Percentiles rank a stretch among this genome's conserved stretches.
phyloP scores from a whole-genome alignment of 2,797 vertebrate species.

The Arvicola amphibius region DNA sequence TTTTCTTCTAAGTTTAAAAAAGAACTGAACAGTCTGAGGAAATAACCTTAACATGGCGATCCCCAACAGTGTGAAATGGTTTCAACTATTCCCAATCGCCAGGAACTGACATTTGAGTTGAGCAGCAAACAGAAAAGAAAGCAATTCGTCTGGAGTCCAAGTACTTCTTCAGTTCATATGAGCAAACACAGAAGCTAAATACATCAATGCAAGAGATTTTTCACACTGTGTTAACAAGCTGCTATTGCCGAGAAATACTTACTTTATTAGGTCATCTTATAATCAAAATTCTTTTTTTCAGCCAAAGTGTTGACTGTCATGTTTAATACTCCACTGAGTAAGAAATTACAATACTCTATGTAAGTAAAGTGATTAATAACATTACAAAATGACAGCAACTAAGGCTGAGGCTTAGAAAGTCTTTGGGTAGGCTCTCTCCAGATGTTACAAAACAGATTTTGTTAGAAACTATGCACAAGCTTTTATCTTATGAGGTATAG shows the following conservation, averaged over 20 bases:
- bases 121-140: not conserved
- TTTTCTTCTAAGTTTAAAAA: not conserved
- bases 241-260: not conserved
- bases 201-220: no score
- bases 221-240: not conserved
- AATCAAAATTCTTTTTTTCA: not conserved
- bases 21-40: not conserved
- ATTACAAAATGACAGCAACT: not conserved
- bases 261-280: not conserved
- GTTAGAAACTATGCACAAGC: not conserved
- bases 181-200: not conserved
- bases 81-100: not conserved
- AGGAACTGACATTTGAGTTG: not conserved
- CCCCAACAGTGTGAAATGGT: fast-evolving
- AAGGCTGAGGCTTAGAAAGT: not conserved
- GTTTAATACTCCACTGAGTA: not conserved
- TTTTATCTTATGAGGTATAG: not conserved
- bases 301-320: not conserved
- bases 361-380: not conserved
- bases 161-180: not conserved
- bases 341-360: not conserved
- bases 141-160: not conserved
- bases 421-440: not conserved
- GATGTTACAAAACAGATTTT: not conserved
- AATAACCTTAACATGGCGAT: not conserved